These are phyloP conservation scores for Conops quadrifasciatus DNA, from an alignment of 2,888 invertebrate genomes.

Conservation along the genomic window DNA sequence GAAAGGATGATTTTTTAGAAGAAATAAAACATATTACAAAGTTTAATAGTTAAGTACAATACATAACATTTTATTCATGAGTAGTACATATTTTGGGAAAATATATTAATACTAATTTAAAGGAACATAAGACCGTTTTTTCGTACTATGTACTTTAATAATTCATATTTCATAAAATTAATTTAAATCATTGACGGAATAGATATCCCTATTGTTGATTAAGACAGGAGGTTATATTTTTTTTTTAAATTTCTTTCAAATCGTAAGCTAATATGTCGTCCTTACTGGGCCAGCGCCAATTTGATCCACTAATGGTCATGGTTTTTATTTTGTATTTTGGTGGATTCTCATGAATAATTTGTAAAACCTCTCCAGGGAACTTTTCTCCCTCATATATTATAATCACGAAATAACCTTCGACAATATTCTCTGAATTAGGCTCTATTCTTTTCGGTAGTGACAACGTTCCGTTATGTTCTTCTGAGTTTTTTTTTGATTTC, in stretches of 20 bases:
- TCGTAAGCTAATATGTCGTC: neutral
- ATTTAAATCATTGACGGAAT: neutral
- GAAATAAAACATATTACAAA: neutral
- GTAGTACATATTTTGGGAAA: neutral
- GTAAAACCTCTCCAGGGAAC: too few relatives aligned
- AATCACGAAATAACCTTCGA: neutral
- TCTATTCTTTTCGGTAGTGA: too few relatives aligned
- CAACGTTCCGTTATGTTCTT: neutral
- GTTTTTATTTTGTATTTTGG: too few relatives aligned
- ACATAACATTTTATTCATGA: neutral
- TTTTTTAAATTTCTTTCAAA: neutral
- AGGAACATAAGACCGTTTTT: neutral
- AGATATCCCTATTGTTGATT: neutral
- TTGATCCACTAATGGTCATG: neutral
- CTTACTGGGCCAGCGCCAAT: neutral
- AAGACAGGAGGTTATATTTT: neutral
- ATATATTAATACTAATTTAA: neutral
- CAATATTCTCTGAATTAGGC: neutral
- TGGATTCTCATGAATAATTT: too few relatives aligned
- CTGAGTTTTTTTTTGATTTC: neutral
- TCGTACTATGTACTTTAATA: neutral
- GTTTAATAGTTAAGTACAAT: too few relatives aligned
- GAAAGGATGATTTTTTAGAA: neutral
- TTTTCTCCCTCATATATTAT: too few relatives aligned
- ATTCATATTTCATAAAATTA: neutral